Percentiles rank a stretch among this genome's conserved stretches.
These are phyloP conservation scores for Neodiprion fabricii DNA, from an alignment of 1,140 invertebrate genomes.

Conservation along the genomic window DNA sequence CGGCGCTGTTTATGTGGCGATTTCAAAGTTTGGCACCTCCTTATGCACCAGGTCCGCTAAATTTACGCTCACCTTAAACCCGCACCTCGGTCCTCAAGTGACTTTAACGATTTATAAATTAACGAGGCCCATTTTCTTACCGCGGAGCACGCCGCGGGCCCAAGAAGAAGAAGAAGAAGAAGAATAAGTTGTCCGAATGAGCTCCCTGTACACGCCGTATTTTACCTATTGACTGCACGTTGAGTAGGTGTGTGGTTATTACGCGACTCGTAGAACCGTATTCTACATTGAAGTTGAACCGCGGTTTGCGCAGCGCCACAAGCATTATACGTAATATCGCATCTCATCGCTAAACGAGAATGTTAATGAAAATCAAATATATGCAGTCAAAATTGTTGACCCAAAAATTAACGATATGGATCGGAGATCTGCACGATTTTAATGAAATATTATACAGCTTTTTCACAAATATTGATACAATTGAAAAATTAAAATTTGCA, in stretches of 20 bases:
- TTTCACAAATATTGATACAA: too few relatives aligned
- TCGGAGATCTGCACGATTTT: too few relatives aligned
- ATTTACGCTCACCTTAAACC: conserved; percentile 7
- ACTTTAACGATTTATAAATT: conserved; percentile 6
- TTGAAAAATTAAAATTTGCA: too few relatives aligned
- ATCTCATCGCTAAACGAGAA: too few relatives aligned
- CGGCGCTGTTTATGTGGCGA: not conserved
- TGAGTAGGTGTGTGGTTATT: not conserved
- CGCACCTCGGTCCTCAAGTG: conserved; percentile 1
- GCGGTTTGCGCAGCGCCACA: not conserved
- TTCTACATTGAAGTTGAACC: not conserved
- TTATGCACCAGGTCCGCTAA: not conserved
- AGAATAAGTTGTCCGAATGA: not conserved
- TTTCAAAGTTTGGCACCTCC: conserved; percentile 7
- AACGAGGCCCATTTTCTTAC: conserved; percentile 5
- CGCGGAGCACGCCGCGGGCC: not conserved
- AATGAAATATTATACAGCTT: too few relatives aligned
- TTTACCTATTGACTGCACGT: not conserved
- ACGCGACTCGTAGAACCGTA: not conserved
- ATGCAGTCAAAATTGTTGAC: too few relatives aligned
- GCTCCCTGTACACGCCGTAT: not conserved
- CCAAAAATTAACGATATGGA: too few relatives aligned
- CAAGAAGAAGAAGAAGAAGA: not conserved
- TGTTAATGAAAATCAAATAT: too few relatives aligned
- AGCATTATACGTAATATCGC: too few relatives aligned